These are phyloP conservation scores for fruit fly (Drosophila melanogaster) DNA, from an alignment of 1,140 invertebrate species.

Conservation along the genomic window Release_6_plus_ISO1_MT NT_037436.4:8285501-8286000, in stretches of 20 bases:
- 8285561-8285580: conserved; percentile 2
- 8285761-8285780: conserved; percentile 1
- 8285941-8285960: background rate
- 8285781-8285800: conserved; percentile 10
- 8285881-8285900: too few relatives aligned
- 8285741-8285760: conserved; percentile 22
- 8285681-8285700: background rate
- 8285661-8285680: conserved; percentile 4
- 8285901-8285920: too few relatives aligned
- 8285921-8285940: too few relatives aligned
- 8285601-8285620: conserved; percentile 62
- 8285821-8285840: too few relatives aligned
- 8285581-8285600: conserved; percentile 27
- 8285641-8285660: conserved; percentile 66
- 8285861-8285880: background rate
- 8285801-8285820: background rate
- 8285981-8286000: too few relatives aligned
- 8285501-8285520: conserved; percentile 26
- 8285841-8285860: too few relatives aligned
- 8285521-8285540: conserved; percentile 10
- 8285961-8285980: too few relatives aligned
- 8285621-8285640: conserved; percentile 71
- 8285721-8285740: conserved; percentile 40
- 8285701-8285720: conserved; percentile 40
- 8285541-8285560: background rate